Base-by-base conservation (phyloP, 1,140 invertebrate genomes). In the Batillaria attramentaria region DNA sequence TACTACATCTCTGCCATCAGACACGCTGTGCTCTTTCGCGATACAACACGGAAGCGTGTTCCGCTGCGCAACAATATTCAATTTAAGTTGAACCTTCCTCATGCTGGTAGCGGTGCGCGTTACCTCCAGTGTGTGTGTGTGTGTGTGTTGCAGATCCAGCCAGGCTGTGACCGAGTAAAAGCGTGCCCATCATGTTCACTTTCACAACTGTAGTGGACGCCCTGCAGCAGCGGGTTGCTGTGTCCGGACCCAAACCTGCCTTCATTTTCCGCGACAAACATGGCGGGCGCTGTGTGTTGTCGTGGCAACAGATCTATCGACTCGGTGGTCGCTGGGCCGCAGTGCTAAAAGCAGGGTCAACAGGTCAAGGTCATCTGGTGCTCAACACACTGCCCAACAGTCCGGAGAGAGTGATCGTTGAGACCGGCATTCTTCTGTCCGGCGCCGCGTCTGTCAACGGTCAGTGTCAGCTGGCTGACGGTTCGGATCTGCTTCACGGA, bases 391-490 rank as follows among this genome's bases (percentile, higher is more conserved):
- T 77, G 60, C 57, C 74, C 8, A 77, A 77, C 41, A 20, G 4
- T 43, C 35, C 41, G 5, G 74, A 77, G 74, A 42, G 74, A 43
- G 65, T 43, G 28, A 60, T 77, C 13, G 41, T 10, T 8, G 62
- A 68, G 74, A 28, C 43, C 16, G 74, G 74, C 24, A 3, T 77
- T 6, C 39, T 35, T 2, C 35, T 77, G 74, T 33, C 74, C 10
- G 74, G 74, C 31, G 74, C 41, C 31, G 62, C 39, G 24, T 31
- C 60, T 2, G 65, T 77, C 60, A 77, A 68, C 37, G 74, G 74
- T 1, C 60, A 77, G 37, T 43, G 60, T 66, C 74, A 31, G 41
- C 57, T 65, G 43, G 60, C 60, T 39, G 74, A 77, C 42, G 74
- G 74, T 0, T 77, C 39, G 16, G 74, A 77, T 39, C 37, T 77